A percentile compares a stretch with the other conserved stretches of the same genome.
Conservation (phyloP, 2,113 vertebrate species). For the Lipotes vexillifer region DNA sequence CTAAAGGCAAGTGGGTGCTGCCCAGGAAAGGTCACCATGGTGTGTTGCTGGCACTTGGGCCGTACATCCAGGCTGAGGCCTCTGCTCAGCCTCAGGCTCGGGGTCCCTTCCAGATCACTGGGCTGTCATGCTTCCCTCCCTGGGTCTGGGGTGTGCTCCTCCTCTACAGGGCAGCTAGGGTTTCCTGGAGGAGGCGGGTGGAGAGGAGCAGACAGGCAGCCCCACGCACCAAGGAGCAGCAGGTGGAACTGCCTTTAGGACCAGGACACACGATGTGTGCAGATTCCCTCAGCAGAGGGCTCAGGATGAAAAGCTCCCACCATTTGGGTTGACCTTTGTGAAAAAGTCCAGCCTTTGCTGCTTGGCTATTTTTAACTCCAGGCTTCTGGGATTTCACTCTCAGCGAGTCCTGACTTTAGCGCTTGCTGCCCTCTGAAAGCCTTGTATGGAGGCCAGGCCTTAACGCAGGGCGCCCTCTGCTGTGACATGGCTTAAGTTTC, state of each 20-base stretch:
- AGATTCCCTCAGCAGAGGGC: neutral
- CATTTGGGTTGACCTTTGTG: slow-evolving; percentile 70
- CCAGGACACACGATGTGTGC: neutral
- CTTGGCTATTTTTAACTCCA: slow-evolving; percentile 73
- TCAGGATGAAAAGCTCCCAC: neutral
- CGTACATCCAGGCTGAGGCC: neutral
- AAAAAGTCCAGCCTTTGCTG: slow-evolving; percentile 54
- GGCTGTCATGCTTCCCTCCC: neutral
- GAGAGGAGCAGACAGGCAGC: neutral
- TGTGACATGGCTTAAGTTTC: neutral
- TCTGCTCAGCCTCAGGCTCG: neutral
- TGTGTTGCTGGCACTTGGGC: neutral
- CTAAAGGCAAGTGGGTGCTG: neutral
- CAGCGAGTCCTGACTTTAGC: neutral
- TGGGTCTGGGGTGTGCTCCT: neutral
- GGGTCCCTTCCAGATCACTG: neutral
- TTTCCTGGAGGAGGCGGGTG: neutral
- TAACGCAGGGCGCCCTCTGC: neutral
- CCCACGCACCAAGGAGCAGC: too few species aligned
- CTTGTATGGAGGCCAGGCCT: neutral
- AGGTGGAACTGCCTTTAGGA: too few species aligned
- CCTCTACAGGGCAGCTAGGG: neutral
- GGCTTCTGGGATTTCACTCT: slow-evolving; percentile 67
- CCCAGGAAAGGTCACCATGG: neutral
- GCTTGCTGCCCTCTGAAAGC: neutral